Evolutionary conservation across 2,888 invertebrate genomes (phyloP), one percentile per base, ranked within the genome.

Genomic region (Acholoe squamosa): DNA sequence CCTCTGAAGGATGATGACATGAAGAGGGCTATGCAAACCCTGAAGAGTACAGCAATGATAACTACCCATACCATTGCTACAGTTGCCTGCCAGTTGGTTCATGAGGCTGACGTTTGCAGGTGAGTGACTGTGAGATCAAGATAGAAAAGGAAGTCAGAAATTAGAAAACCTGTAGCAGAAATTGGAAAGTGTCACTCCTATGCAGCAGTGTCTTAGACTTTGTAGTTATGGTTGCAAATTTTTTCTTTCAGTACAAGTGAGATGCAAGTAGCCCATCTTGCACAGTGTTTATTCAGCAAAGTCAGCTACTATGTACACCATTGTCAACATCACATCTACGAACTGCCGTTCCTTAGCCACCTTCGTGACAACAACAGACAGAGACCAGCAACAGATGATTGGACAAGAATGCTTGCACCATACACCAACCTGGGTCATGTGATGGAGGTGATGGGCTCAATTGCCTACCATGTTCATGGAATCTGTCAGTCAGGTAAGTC

Each of bases 401-500:
- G 28, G 71, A 16, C 19, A 25, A n/a, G n/a, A 28, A 3, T 71
- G 1, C 71, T 71, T n/a, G 25, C 71, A 71, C 71, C 71, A 0
- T 28, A 25, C 14, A 71, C 71, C 71, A 71, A 71, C 16, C 25
- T 71, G 12, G 71, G 71, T 14, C 25, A 71, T 71, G 25, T 25
- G 3, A 1, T 71, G 28, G 28, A 71, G 28, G 25, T 28, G 19
- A 28, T 71, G 71, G 3, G 14, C 14, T 71, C 71, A n/a, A 25
- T 71, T 22, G 71, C 28, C 25, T 71, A 71, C 28, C 71, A 71
- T 16, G 25, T 71, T 25, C 14, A n/a, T 71, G 71, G 71, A 14
- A 1, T 71, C 28, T 71, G 71, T 71, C 71, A 71, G 19, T 71
- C 71, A 71, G 71, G 71, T 71, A 71, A 71, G 22, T 61, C 61